Evolutionary conservation across 2,797 vertebrate species (phyloP), one percentile per base, ranked within the genome.

Genomic region (Phoeniculus purpureus): DNA sequence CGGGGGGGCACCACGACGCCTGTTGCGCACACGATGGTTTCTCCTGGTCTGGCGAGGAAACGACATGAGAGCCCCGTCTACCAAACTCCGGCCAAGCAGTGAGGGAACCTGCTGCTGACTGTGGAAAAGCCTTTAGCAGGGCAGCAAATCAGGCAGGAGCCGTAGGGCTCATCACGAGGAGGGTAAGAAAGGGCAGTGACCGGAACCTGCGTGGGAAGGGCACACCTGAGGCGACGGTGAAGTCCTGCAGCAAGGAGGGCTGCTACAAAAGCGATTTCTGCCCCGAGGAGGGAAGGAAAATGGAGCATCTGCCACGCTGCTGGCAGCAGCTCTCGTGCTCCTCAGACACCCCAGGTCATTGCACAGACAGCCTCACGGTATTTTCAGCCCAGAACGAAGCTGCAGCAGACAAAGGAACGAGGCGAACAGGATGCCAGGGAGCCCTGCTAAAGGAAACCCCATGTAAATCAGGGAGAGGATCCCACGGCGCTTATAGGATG

Each of bases 311-410:
- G 48, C 47, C 18, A 29, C 58, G 12, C 12, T 37, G 37, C 12
- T 37, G 12, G 37, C 12, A 47, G 76, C n/a, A 55, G 40, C 71
- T 52, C 43, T 81, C 73, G 59, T 50, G 62, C 13, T 90, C 61
- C 77, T 89, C 65, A 84, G 72, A 85, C 29, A 58, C 32, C 19
- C 31, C 58, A 14, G 32, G 27, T 73, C 31, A 54, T 23, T 58
- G 65, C 23, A 64, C 50, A 87, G 85, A 92, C 78, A 90, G 78
- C 60, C 64, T 86, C 27, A 47, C 26, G 61, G 71, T 86, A 86
- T 95, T 93, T 92, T 86, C 90, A 84, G 65, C 68, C 11, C 81
- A 71, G 85, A 93, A 86, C 34, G 80, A 94, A 94, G 78, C 34
- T 77, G 43, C 71, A 73, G 55, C 58, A 74, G 84, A 78, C 75